These are phyloP conservation scores for Stenotaenia linearis DNA, from an alignment of 2,888 invertebrate species.

Conservation along the genomic window DNA sequence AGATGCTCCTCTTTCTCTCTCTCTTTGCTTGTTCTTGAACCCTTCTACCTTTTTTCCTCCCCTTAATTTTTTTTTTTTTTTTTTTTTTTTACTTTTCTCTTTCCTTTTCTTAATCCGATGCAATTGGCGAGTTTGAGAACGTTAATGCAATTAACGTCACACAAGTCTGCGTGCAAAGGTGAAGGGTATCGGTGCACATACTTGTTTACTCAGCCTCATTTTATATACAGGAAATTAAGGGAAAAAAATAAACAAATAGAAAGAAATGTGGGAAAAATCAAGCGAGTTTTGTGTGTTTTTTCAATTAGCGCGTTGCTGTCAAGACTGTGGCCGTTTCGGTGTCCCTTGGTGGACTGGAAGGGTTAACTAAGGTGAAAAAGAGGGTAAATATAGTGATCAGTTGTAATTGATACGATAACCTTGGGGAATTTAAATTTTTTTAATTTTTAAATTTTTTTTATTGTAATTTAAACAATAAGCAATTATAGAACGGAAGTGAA, in stretches of 20 bases:
- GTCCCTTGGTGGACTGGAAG: not conserved
- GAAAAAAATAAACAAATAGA: not conserved
- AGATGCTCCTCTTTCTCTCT: no score
- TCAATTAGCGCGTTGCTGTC: not conserved
- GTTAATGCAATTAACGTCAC: conserved; percentile 20
- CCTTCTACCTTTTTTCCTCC: not conserved
- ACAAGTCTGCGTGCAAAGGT: conserved; percentile 13
- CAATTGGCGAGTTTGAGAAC: conserved; percentile 23
- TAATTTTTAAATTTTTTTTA: no score
- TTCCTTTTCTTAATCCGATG: conserved; percentile 28
- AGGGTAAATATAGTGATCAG: not conserved
- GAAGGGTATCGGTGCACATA: conserved; percentile 22
- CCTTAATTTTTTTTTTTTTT: conserved; percentile 9
- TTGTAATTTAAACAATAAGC: no score
- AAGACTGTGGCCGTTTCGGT: not conserved
- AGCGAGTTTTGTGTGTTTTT: conserved; percentile 7
- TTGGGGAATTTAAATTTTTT: no score
- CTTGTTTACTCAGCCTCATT: conserved; percentile 2
- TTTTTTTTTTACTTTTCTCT: not conserved
- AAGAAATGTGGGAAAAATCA: not conserved
- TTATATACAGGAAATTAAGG: not conserved
- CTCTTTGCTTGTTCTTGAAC: not conserved
- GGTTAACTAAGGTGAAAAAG: not conserved
- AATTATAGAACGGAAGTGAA: no score
- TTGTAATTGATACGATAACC: not conserved